phyloP scores from a whole-genome alignment of 1,140 invertebrate species.

The Monomorium pharaonis region DNA sequence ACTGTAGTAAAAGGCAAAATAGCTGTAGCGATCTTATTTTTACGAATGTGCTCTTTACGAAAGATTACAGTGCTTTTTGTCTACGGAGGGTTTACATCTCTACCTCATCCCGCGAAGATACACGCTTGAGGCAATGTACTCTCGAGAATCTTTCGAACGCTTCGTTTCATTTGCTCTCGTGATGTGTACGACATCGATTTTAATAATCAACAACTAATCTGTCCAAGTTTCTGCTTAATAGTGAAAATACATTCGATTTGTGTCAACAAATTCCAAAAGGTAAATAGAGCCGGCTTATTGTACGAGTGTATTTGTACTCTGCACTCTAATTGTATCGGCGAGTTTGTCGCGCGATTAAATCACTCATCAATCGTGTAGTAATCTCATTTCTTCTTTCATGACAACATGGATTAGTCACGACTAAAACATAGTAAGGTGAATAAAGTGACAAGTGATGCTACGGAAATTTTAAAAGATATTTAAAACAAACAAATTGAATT shows the following conservation, averaged over 20 bases:
- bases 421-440: neutral
- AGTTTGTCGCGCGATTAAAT: neutral
- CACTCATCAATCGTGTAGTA: neutral
- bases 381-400: neutral
- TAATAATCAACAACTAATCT: conserved; percentile 44
- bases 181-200: conserved; percentile 48
- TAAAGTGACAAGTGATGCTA: neutral
- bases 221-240: conserved; percentile 44
- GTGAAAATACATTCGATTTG: conserved; percentile 46
- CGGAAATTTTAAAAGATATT: neutral
- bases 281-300: conserved; percentile 42
- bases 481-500: neutral
- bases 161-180: conserved; percentile 45
- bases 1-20: too few species aligned
- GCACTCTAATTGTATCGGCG: conserved; percentile 37
- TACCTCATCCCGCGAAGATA: conserved; percentile 26
- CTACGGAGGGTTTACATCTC: conserved; percentile 40
- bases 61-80: conserved; percentile 39
- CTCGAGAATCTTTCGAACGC: conserved; percentile 41
- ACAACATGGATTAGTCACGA: neutral
- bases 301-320: conserved; percentile 45
- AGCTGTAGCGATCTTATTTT: conserved; percentile 2
- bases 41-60: conserved; percentile 26
- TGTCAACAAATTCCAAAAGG: conserved; percentile 30
- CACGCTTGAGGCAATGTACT: neutral